A percentile compares a stretch with the other conserved stretches of the same genome.
These are phyloP conservation scores for Neostethus bicornis DNA, from an alignment of 2,797 vertebrate genomes.

Conservation along the genomic window DNA sequence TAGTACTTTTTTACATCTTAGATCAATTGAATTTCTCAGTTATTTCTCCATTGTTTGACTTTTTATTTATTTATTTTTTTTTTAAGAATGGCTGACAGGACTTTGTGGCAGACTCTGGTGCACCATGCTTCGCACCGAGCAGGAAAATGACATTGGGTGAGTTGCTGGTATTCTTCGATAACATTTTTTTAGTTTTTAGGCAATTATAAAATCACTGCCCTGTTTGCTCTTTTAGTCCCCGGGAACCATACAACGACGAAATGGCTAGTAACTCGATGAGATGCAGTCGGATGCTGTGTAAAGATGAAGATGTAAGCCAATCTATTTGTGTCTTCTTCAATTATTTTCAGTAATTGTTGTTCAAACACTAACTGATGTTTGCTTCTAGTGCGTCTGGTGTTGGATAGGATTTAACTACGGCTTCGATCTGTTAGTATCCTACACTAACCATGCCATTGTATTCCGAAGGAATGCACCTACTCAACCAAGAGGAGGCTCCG, in stretches of 20 bases:
- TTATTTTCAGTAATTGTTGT: neutral
- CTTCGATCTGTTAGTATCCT: constrained; percentile 95
- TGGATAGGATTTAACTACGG: constrained; percentile 99
- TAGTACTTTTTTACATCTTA: constrained; percentile 58
- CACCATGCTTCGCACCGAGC: constrained; percentile 95
- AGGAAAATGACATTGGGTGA: constrained; percentile 95
- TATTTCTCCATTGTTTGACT: too few relatives aligned
- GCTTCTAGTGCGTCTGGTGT: constrained; percentile 93
- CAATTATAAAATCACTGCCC: neutral
- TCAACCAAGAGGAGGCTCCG: constrained; percentile 92
- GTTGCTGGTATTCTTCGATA: constrained; percentile 33
- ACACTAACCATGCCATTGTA: constrained; percentile 96
- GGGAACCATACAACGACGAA: constrained; percentile 93
- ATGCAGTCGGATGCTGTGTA: constrained; percentile 93
- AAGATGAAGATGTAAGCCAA: constrained; percentile 94
- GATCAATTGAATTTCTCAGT: neutral
- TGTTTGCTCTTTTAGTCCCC: constrained; percentile 82
- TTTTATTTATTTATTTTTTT: constrained; percentile 22
- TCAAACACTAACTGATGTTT: neutral
- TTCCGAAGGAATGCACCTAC: constrained; percentile 96
- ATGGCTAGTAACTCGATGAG: constrained; percentile 95
- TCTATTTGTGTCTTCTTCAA: neutral
- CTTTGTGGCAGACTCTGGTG: constrained; percentile 99
- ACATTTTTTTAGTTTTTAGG: too few relatives aligned
- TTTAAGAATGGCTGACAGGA: constrained; percentile 88